Percentiles rank a stretch among this genome's conserved stretches.
Conservation (phyloP, 2,113 vertebrate species). For the Butorides virescens region DNA sequence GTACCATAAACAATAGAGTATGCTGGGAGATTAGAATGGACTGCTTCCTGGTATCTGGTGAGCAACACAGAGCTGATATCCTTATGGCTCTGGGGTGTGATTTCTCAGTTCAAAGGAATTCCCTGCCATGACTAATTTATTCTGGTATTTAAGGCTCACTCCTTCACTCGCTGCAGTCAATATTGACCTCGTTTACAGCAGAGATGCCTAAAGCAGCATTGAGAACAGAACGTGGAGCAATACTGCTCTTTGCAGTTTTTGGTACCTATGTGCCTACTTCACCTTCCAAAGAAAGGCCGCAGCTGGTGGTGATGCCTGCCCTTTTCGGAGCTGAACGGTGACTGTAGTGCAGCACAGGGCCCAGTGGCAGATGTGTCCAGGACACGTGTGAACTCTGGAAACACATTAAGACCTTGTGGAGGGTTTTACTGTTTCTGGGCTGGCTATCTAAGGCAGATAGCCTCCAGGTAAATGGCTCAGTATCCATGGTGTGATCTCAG, state of each 20-base stretch:
- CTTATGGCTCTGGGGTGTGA: not conserved
- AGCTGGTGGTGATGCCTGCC: not conserved
- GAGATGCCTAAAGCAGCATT: not conserved
- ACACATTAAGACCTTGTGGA: not conserved
- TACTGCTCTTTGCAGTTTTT: not conserved
- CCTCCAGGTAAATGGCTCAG: not conserved
- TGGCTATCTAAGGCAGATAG: not conserved
- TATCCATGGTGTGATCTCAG: not conserved
- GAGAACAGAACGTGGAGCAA: not conserved
- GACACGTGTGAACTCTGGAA: not conserved
- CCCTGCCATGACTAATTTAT: conserved; percentile 12
- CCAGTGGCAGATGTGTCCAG: not conserved
- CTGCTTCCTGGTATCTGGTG: not conserved
- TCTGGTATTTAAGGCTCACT: conserved; percentile 15
- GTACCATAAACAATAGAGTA: conserved; percentile 2
- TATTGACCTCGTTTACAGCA: not conserved
- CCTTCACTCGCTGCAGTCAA: not conserved
- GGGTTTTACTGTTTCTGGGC: not conserved
- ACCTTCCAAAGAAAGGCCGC: not conserved
- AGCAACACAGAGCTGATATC: not conserved
- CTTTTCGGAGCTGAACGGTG: not conserved
- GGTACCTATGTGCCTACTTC: not conserved
- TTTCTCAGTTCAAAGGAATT: conserved; percentile 51
- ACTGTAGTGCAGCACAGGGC: not conserved
- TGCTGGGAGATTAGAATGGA: not conserved